Base-by-base conservation (phyloP, 2,797 vertebrate genomes). In the Phataginus tetradactyla region DNA sequence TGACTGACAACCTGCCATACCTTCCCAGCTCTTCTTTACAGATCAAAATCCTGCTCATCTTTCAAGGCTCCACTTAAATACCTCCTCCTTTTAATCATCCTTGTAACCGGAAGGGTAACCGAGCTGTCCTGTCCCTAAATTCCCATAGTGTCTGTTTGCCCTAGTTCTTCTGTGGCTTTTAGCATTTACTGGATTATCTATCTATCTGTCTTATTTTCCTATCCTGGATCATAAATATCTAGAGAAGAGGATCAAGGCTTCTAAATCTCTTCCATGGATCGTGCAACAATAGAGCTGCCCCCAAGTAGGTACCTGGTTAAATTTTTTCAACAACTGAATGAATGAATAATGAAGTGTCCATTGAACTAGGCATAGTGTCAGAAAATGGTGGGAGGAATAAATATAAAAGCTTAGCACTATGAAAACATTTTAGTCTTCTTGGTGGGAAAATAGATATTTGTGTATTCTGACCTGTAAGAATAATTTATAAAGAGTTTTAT, bases 401-500 rank as follows among this genome's bases (percentile, higher is more conserved):
- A 45, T 25, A 69, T n/a, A 57, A 83, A 94, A 66, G n/a, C 6
- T 39, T 74, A 93, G 17, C 29, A 72, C 7, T 69, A 0, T 90
- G 27, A 8, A 74, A 71, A 57, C 21, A 1, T 53, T 57, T 66
- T 75, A 27, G 75, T 81, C 72, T 91, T 95, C 42, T 42, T 39
- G 5, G 20, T 49, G 29, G 21, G 89, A 79, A 96, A 81, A 45
- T 34, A 72, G 13, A 15, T 75, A 25, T 81, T 63, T 89, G 18
- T 72, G 4, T 89, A 69, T 21, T 90, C 49, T 32, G 4, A 17
- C 21, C 27, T 68, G 5, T 42, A 37, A 89, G 85, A n/a, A 18
- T 91, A 53, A 45, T 39, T 96, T 86, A 51, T 49, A 55, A 90
- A 85, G 64, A 72, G 78, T 88, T 86, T 81, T 77, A 29, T 77